These are phyloP conservation scores for Machaerirhynchus nigripectus DNA, from an alignment of 2,113 vertebrate genomes.

Conservation along the genomic window DNA sequence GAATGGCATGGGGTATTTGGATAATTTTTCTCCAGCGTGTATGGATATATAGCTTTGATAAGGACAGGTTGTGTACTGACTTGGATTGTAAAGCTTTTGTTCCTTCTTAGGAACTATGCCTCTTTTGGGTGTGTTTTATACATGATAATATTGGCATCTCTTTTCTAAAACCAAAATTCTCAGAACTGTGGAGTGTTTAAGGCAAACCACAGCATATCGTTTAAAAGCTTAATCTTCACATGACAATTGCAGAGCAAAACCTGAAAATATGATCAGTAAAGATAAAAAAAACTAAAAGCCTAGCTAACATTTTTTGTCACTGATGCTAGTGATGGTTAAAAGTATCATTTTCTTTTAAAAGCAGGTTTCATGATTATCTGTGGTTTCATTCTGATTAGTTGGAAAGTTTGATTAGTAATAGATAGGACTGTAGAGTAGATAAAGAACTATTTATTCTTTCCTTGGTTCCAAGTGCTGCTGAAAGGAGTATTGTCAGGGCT, in stretches of 20 bases:
- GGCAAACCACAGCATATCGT: neutral
- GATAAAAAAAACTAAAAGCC: neutral
- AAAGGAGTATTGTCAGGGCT: neutral
- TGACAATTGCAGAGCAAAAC: neutral
- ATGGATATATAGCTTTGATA: neutral
- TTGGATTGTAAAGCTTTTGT: neutral
- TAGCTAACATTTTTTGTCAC: neutral
- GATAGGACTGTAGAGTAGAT: neutral
- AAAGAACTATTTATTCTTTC: neutral
- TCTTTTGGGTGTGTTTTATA: neutral
- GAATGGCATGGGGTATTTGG: neutral
- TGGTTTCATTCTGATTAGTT: slow-evolving; percentile 32
- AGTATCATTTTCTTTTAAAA: neutral
- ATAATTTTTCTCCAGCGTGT: neutral
- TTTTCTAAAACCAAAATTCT: neutral
- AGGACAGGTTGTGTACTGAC: neutral
- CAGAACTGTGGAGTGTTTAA: neutral
- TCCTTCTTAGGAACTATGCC: neutral
- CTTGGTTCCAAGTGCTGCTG: neutral
- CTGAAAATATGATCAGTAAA: neutral
- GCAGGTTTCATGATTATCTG: neutral
- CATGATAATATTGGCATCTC: neutral
- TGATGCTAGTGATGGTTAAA: neutral
- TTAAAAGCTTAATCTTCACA: neutral
- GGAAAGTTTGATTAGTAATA: slow-evolving; percentile 27